Evolutionary conservation across 2,888 invertebrate species (phyloP), one percentile per base, ranked within the genome.

Genomic region (Branchellion lobata): DNA sequence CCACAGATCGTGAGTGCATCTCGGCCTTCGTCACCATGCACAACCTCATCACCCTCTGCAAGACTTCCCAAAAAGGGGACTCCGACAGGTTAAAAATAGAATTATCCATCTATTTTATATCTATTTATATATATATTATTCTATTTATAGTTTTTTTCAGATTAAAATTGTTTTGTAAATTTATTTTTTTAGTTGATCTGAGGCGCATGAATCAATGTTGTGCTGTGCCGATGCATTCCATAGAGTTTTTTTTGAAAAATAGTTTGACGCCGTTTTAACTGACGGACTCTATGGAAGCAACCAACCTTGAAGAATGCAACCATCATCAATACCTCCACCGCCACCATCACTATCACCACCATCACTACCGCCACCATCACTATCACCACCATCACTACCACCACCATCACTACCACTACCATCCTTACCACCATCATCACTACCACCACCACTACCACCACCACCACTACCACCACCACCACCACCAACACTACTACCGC

Each of bases 21-120:
- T 77, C 77, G 24, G 77, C 77, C 14, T 77, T 77, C 61, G 77
- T 77, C n/a, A 77, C 77, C 5, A 33, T 77, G 34, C 57, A 77
- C 29, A 77, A 77, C 34, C 40, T 77, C 3, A 57, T 77, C 3
- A 31, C 53, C 36, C 61, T 77, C 18, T 77, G 77, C 34, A 14
- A 57, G 21, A 11, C 27, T 18, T 24, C 27, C 5, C 53, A 77
- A 1, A 36, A 33, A 21, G 2, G 14, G 8, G 8, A 47, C 18
- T 47, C 47, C 47, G 47, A 47, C 18, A 18, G 47, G 47, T 47
- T 47, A 47, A 47, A n/a, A n/a, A n/a, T n/a, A n/a, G n/a, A n/a
- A n/a, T n/a, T n/a, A n/a, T n/a, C n/a, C n/a, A n/a, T n/a, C n/a
- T n/a, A n/a, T n/a, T n/a, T n/a, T n/a, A n/a, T n/a, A n/a, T n/a